Evolutionary conservation across 2,888 invertebrate species (phyloP).

Genomic region (Mesorhabditis sp.): DNA sequence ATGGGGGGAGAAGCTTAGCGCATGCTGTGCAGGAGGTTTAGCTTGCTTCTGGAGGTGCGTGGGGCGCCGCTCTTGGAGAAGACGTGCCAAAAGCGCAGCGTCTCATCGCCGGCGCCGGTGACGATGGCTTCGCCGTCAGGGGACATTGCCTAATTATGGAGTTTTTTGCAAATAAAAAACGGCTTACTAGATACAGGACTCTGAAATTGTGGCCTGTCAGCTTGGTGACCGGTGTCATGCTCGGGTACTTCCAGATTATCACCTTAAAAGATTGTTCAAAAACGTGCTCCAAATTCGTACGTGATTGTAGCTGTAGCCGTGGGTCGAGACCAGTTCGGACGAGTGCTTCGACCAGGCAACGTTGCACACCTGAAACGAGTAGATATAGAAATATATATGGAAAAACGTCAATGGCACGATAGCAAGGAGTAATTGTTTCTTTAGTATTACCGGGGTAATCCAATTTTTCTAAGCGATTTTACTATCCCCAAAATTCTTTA

Average conservation of each 20-base stretch:
- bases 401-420: too few species aligned
- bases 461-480: not conserved
- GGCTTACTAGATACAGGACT: conserved; percentile 75
- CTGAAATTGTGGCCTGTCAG: conserved; percentile 92
- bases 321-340: conserved; percentile 90
- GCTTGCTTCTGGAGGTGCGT: conserved; percentile 26
- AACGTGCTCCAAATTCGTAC: conserved; percentile 14
- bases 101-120: conserved; percentile 97
- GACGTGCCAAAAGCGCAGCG: conserved; percentile 95
- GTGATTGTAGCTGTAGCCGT: conserved; percentile 97
- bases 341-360: conserved; percentile 98
- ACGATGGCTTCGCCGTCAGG: conserved; percentile 98
- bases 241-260: conserved; percentile 96
- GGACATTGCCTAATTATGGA: conserved; percentile 72
- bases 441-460: too few species aligned
- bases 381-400: not conserved
- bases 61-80: conserved; percentile 74
- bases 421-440: too few species aligned
- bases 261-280: conserved; percentile 63
- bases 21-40: conserved; percentile 37
- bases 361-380: conserved; percentile 74
- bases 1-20: conserved; percentile 17
- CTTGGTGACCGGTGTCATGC: conserved; percentile 91
- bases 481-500: not conserved
- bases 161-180: not conserved